Base-by-base conservation (phyloP, 1,140 invertebrate genomes). In the Drosophila orosa region DNA sequence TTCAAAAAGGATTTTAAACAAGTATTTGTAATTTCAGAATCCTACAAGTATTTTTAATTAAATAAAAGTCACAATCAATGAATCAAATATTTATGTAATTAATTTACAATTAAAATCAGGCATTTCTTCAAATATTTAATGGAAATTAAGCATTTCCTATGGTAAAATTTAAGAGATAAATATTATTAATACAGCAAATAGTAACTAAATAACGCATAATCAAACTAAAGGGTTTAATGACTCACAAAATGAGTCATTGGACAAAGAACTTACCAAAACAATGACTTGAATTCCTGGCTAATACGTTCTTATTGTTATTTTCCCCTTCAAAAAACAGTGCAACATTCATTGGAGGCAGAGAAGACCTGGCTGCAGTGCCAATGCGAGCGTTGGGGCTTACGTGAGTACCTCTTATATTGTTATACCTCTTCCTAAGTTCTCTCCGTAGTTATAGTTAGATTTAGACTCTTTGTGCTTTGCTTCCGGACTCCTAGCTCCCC, bases 361-460 rank as follows among this genome's bases (percentile, higher is more conserved):
- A 96, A 96, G 92, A 96, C 96, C 73, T 97, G 96, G 96, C 93
- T 97, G 82, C 96, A 96, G 92, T 97, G 95, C 91, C 96, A 97
- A 93, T 96, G 96, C 91, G 96, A 97, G 92, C 94, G 95, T 83
- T 97, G 95, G 96, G 96, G 96, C 78, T 95, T 97, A 94, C 94
- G 93, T 92, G 78, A 91, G 91, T 91, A 80, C 63, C 57, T 50
- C 17, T 39, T 39, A 35, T 37, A 29, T 15, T 29, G 31, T 48
- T 27, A n/a, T n/a, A 15, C 7, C 13, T 8, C 13, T 25, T 9
- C 50, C 37, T 44, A 50, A 3, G 10, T 12, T 39, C 33, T 52
- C 37, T 37, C 22, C 22, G 39, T 69, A 78, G 22, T 44, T 33
- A 40, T 66, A 75, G 57, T 35, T 68, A 13, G 57, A 61, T 24